Evolutionary conservation across 1,140 invertebrate genomes (phyloP).

Genomic region (Neocloeon triangulifer): DNA sequence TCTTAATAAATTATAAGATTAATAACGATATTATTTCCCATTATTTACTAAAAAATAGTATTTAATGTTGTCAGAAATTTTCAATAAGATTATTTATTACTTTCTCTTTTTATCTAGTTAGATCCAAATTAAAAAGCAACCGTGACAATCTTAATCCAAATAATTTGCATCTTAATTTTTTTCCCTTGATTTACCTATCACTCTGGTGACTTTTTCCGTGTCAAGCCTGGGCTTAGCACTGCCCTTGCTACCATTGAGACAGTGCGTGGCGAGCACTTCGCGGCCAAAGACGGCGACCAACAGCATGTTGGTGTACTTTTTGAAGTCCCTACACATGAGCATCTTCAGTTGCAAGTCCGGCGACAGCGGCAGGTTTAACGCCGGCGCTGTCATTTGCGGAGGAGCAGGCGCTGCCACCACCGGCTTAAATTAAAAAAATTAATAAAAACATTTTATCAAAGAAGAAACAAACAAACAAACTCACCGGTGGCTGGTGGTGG

Average conservation of each 20-base stretch:
- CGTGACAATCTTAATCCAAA: too few relatives aligned
- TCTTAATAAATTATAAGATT: too few relatives aligned
- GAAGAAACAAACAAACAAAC: too few relatives aligned
- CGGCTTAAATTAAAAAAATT: neutral
- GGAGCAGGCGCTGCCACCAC: neutral
- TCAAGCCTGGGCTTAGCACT: slow-evolving; percentile 7
- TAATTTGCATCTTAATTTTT: too few relatives aligned
- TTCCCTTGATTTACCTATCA: slow-evolving; percentile 5
- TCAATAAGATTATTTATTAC: too few relatives aligned
- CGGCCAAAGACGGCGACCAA: slow-evolving; percentile 7
- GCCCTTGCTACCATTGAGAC: slow-evolving; percentile 7
- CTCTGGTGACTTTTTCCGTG: slow-evolving; percentile 5
- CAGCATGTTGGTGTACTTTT: slow-evolving; percentile 8
- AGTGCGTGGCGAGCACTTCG: slow-evolving; percentile 7
- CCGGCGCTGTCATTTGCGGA: neutral
- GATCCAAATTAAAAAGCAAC: too few relatives aligned
- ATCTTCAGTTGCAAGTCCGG: slow-evolving; percentile 6
- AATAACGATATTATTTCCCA: too few relatives aligned
- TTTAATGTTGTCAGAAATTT: too few relatives aligned
- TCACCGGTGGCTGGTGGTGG: too few relatives aligned
- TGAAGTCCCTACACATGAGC: slow-evolving; percentile 7
- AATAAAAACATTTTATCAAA: neutral
- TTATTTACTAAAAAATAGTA: too few relatives aligned
- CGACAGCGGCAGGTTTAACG: neutral
- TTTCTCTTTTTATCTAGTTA: too few relatives aligned